Evolutionary conservation across 2,797 vertebrate genomes (phyloP).

Genomic region (Chaetodon trifasciatus): DNA sequence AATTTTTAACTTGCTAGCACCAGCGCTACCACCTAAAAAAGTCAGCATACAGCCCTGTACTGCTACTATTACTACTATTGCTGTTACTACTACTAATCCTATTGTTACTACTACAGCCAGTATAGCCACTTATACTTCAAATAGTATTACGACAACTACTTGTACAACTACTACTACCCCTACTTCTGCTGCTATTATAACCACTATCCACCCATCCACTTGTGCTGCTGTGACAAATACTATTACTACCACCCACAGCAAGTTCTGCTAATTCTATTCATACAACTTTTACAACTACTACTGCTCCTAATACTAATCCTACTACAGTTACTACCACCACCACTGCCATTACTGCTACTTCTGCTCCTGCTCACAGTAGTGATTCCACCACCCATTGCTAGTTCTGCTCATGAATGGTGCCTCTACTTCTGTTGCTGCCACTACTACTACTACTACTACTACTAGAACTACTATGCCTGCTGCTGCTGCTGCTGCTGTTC

Average conservation of each 20-base stretch:
- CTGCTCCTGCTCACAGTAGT: too few relatives aligned
- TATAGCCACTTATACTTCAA: background rate
- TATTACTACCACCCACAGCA: too few relatives aligned
- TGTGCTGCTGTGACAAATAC: background rate
- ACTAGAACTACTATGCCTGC: background rate
- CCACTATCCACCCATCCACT: background rate
- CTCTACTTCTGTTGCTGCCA: background rate
- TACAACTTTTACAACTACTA: background rate
- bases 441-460: background rate
- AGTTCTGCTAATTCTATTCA: background rate
- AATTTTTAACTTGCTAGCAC: too few relatives aligned
- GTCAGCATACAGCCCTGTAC: too few relatives aligned
- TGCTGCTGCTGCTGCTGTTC: conserved; percentile 5
- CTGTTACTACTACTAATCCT: background rate
- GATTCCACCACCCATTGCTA: background rate
- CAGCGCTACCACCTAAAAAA: too few relatives aligned
- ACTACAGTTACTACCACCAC: background rate
- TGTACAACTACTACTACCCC: background rate
- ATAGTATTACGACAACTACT: background rate
- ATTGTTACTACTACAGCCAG: background rate
- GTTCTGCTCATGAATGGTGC: background rate
- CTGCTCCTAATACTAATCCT: background rate
- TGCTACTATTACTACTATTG: too few relatives aligned
- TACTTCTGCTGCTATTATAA: too few relatives aligned
- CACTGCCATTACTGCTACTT: too few relatives aligned